A percentile compares a stretch with the other conserved stretches of the same genome.
phyloP scores from a whole-genome alignment of 2,888 invertebrate genomes.

The Brachyptera putata region DNA sequence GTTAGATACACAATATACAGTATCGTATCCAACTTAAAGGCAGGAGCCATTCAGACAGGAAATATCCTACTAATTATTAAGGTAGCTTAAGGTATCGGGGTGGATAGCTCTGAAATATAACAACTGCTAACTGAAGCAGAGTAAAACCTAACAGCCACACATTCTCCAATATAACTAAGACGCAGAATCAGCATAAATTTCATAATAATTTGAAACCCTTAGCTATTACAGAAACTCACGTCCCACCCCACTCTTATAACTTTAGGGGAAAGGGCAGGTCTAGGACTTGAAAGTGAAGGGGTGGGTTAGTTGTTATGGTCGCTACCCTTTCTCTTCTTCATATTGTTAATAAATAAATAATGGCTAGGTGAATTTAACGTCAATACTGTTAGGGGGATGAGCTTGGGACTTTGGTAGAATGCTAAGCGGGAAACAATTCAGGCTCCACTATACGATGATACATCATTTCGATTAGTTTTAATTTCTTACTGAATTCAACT shows the following conservation, averaged over 20 bases:
- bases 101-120: slow-evolving; percentile 8
- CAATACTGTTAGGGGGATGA: slow-evolving; percentile 29
- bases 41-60: slow-evolving; percentile 28
- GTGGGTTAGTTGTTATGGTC: slow-evolving; percentile 18
- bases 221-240: slow-evolving; percentile 24
- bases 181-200: slow-evolving; percentile 53
- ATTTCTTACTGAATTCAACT: too few species aligned
- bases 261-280: slow-evolving; percentile 2
- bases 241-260: slow-evolving; percentile 4
- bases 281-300: slow-evolving; percentile 23
- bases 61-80: slow-evolving; percentile 29
- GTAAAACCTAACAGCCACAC: slow-evolving; percentile 35
- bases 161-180: slow-evolving; percentile 42
- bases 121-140: slow-evolving; percentile 8
- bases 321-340: slow-evolving; percentile 29
- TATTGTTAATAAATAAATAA: slow-evolving; percentile 35
- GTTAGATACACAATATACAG: too few species aligned
- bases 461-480: too few species aligned
- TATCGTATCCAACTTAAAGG: too few species aligned
- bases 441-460: too few species aligned
- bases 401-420: slow-evolving; percentile 1
- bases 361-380: slow-evolving; percentile 32
- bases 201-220: slow-evolving; percentile 44
- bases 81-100: slow-evolving; percentile 20
- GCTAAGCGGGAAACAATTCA: neutral